Base-by-base conservation (phyloP, 2,113 vertebrate genomes). In the Lampris megalopsis region DNA sequence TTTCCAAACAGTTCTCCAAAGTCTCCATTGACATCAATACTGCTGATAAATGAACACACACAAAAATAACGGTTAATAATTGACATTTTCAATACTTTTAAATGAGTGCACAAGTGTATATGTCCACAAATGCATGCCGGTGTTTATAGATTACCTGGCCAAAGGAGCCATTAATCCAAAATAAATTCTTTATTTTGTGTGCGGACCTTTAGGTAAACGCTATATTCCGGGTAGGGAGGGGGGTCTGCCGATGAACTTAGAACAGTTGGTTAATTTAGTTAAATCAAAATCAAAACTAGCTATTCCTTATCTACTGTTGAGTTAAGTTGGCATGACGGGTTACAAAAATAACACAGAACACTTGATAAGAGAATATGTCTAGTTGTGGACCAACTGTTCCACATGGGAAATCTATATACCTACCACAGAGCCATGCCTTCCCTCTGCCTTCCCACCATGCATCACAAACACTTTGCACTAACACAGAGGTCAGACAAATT, bases 111-210 rank as follows among this genome's bases (percentile, higher is more conserved):
- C 86, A 84, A 36, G 81, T 83, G 87, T 81, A 86, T 84, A 78
- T 92, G 90, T 90, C 81, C 83, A 91, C 85, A 91, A 90, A 92
- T 50, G 90, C 92, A 94, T 94, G 93, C 94, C 93, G 79, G 91
- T 88, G 90, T 86, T 84, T 86, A 90, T 80, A 86, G 88, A 67
- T 76, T 81, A 87, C 88, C 75, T 89, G 88, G 84, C 67, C 77
- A 87, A 76, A 79, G 83, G 83, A 88, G 81, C 48, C 77, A 81
- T 85, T 67, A 58, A 77, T 80, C 58, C 4, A 71, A 71, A 75
- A 56, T 38, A 68, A 62, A 73, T 3, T 61, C 48, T 58, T 72
- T 37, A 11, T 62, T 68, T 72, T 84, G 68, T 53, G 56, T 72
- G 68, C 81, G 64, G 82, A 86, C 57, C 73, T 58, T 49, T 75